phyloP scores from a whole-genome alignment of 2,888 invertebrate genomes.

The Eilema caniola region DNA sequence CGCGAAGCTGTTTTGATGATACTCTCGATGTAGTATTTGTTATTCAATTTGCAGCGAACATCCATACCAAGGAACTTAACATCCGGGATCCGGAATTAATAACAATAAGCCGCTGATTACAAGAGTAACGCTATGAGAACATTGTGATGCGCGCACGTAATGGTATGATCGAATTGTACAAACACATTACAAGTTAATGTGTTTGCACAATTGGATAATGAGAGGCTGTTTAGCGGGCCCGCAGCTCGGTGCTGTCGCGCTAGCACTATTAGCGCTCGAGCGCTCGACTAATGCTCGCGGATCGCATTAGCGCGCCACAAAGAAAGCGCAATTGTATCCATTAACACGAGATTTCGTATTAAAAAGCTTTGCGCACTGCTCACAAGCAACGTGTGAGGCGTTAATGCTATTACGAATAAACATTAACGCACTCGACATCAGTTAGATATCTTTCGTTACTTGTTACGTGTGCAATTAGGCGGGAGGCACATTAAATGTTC shows the following conservation, averaged over 20 bases:
- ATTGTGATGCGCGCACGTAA: not conserved
- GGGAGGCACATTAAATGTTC: not conserved
- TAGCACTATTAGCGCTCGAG: not conserved
- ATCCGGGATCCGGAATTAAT: not conserved
- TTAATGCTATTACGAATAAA: not conserved
- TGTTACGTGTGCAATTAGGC: not conserved
- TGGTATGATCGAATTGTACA: not conserved
- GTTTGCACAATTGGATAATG: constrained; percentile 7
- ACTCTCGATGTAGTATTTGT: no score
- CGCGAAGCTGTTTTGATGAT: no score
- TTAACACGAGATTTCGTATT: constrained; percentile 7
- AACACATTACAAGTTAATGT: not conserved
- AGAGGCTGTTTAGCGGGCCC: not conserved
- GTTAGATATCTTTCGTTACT: not conserved
- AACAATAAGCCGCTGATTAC: not conserved
- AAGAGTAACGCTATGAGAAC: not conserved
- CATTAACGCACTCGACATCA: not conserved
- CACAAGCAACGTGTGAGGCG: not conserved
- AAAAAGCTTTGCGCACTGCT: not conserved
- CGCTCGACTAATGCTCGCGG: not conserved
- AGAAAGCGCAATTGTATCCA: not conserved
- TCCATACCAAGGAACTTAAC: no score
- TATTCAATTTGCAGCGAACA: no score
- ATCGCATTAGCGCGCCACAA: constrained; percentile 6
- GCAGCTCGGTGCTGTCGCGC: not conserved